phyloP scores from a whole-genome alignment of 2,797 vertebrate genomes.

The Platalea minor region DNA sequence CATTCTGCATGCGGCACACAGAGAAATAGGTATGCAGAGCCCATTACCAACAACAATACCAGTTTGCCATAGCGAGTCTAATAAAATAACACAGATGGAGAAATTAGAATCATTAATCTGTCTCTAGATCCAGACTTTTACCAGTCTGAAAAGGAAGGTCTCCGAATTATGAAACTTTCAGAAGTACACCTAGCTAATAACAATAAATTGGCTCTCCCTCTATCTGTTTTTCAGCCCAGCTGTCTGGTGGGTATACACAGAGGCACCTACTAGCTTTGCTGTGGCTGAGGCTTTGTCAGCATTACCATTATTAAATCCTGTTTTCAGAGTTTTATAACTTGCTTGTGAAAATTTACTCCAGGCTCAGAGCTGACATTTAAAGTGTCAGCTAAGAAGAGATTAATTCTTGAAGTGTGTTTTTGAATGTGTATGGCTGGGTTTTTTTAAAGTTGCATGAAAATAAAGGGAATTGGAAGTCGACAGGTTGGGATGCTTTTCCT shows the following conservation, averaged over 20 bases:
- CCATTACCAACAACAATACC: not conserved
- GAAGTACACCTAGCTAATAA: not conserved
- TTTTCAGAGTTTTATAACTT: conserved; percentile 45
- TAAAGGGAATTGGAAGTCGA: not conserved
- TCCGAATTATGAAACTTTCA: not conserved
- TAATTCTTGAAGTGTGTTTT: conserved; percentile 31
- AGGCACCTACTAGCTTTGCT: not conserved
- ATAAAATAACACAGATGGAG: conserved; percentile 13
- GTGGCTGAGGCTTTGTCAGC: conserved; percentile 11
- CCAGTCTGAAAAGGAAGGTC: not conserved
- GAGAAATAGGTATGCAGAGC: not conserved
- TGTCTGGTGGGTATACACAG: not conserved
- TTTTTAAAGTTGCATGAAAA: conserved; percentile 14
- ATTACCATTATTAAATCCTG: conserved; percentile 53
- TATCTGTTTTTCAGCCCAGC: not conserved
- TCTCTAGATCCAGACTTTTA: conserved; percentile 6
- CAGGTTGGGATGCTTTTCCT: not conserved
- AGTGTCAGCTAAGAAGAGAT: conserved; percentile 37
- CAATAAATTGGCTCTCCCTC: not conserved
- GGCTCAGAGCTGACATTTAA: conserved; percentile 54
- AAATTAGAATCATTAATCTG: conserved; percentile 42
- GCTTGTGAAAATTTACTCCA: conserved; percentile 44
- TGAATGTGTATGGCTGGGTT: not conserved
- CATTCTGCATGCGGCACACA: not conserved
- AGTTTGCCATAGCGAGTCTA: not conserved